Evolutionary conservation across 2,113 vertebrate species (phyloP).

Genomic region (Ictalurus furcatus): DNA sequence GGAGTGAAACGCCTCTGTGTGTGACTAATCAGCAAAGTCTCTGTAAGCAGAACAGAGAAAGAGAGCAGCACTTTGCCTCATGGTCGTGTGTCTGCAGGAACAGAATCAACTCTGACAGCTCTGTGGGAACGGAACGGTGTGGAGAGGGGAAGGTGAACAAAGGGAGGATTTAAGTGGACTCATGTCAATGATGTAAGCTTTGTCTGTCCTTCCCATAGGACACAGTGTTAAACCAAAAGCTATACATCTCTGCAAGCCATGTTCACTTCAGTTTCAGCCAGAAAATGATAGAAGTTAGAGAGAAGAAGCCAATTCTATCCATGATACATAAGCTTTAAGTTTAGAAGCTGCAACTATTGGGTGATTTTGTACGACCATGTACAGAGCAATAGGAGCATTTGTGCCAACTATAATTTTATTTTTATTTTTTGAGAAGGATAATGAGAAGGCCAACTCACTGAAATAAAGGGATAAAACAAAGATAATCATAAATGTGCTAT

Average conservation of each 20-base stretch:
- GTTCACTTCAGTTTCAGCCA: background rate
- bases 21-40: slow-evolving; percentile 23
- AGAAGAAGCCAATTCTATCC: background rate
- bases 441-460: background rate
- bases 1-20: slow-evolving; percentile 30
- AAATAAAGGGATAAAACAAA: background rate
- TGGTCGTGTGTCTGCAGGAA: slow-evolving; percentile 19
- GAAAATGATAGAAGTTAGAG: background rate
- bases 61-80: slow-evolving; percentile 17
- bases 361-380: background rate
- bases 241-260: background rate
- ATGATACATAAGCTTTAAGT: background rate
- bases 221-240: background rate
- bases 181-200: slow-evolving; percentile 13
- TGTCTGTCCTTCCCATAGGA: background rate
- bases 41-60: slow-evolving; percentile 19
- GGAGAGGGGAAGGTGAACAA: background rate
- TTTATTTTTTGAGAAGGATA: background rate
- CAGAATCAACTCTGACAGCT: slow-evolving; percentile 30
- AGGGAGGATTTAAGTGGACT: slow-evolving; percentile 5
- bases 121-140: background rate
- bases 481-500: background rate
- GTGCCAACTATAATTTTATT: background rate
- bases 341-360: background rate
- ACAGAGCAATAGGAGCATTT: background rate